Percentiles rank a stretch among this genome's conserved stretches.
These are phyloP conservation scores for Antheraea pernyi DNA, from an alignment of 1,140 invertebrate genomes.

Conservation along the genomic window DNA sequence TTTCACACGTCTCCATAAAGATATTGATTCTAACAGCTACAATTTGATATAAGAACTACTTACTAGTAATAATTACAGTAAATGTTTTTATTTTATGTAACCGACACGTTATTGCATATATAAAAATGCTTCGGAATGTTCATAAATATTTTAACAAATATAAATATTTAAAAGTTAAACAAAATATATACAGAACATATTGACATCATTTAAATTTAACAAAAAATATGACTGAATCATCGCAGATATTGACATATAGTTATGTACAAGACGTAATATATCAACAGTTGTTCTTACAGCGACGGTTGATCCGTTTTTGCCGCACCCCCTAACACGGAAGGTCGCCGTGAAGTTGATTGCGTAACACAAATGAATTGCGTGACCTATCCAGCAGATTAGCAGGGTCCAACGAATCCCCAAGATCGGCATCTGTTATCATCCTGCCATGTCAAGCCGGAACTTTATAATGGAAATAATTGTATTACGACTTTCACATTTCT, in stretches of 20 bases:
- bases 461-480: not conserved
- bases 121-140: too few species aligned
- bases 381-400: slow-evolving; percentile 81
- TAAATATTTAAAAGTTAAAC: too few species aligned
- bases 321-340: slow-evolving; percentile 88
- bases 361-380: slow-evolving; percentile 83
- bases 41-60: too few species aligned
- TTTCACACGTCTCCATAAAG: too few species aligned
- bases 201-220: not conserved
- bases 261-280: not conserved
- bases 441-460: not conserved
- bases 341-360: slow-evolving; percentile 84
- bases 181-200: too few species aligned
- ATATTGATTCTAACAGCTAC: too few species aligned
- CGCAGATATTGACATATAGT: not conserved
- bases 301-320: slow-evolving; percentile 96
- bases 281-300: slow-evolving; percentile 84
- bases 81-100: too few species aligned
- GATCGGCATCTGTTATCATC: slow-evolving; percentile 76
- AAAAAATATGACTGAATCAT: slow-evolving; percentile 20
- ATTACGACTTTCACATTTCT: slow-evolving; percentile 1
- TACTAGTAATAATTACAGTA: too few species aligned
- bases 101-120: too few species aligned
- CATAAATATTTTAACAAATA: too few species aligned
- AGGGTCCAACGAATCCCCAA: slow-evolving; percentile 78